Percentiles rank a stretch among this genome's conserved stretches.
These are phyloP conservation scores for Dysmachus trigonus DNA, from an alignment of 2,888 invertebrate species.

Conservation along the genomic window DNA sequence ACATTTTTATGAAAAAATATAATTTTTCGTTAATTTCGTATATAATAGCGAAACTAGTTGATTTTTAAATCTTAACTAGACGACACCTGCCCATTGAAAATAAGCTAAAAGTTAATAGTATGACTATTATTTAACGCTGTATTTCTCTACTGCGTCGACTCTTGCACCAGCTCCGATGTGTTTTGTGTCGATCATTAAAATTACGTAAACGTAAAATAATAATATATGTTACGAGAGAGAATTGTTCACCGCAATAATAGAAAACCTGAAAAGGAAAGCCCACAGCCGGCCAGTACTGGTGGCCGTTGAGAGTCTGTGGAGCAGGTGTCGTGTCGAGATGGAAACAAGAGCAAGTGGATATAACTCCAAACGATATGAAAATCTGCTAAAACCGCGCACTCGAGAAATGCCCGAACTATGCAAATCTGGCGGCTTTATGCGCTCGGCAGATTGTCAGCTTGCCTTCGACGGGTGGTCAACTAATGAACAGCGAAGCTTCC, in stretches of 20 bases:
- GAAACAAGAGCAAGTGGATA: not conserved
- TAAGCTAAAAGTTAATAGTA: not conserved
- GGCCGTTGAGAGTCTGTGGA: not conserved
- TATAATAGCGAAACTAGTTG: no score
- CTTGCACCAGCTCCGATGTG: not conserved
- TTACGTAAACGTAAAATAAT: constrained; percentile 17
- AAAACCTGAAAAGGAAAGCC: not conserved
- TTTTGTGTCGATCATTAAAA: constrained; percentile 15
- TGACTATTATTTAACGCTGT: not conserved
- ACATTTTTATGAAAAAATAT: no score
- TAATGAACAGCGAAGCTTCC: not conserved
- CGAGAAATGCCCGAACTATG: not conserved
- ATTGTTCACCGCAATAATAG: constrained; percentile 22
- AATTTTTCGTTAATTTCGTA: no score
- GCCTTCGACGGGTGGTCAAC: not conserved
- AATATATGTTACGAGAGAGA: not conserved
- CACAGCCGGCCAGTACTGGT: not conserved
- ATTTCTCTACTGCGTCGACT: not conserved
- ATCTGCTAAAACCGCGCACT: not conserved
- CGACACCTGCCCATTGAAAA: not conserved
- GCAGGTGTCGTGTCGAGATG: constrained; percentile 1
- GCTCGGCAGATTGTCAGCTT: not conserved
- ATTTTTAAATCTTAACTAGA: no score
- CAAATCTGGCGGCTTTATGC: not conserved
- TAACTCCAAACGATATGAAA: not conserved